These are phyloP conservation scores for Sebastes aleutianus DNA, from an alignment of 2,797 vertebrate genomes.

Conservation along the genomic window DNA sequence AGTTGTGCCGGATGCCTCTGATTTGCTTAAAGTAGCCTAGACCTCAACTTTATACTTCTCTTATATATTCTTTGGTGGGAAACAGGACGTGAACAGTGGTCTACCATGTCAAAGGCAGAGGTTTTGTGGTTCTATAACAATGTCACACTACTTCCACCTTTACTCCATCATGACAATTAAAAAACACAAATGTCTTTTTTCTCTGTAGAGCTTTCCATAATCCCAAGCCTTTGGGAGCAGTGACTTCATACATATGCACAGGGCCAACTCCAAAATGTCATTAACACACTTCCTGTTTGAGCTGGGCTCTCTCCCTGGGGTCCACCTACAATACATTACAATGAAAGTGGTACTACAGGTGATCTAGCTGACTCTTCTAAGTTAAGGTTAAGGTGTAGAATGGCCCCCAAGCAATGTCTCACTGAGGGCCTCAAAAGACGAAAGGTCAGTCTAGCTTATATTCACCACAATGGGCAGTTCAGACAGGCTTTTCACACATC, in stretches of 20 bases:
- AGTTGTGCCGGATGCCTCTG: no score
- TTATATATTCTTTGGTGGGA: background rate
- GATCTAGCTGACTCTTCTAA: background rate
- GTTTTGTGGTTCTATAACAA: background rate
- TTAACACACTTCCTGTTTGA: background rate
- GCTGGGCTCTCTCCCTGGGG: background rate
- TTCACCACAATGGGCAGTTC: background rate
- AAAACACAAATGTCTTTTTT: background rate
- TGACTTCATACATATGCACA: background rate
- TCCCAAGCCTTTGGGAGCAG: background rate
- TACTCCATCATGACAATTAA: background rate
- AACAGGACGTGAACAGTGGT: background rate
- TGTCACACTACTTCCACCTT: background rate
- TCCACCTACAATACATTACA: background rate
- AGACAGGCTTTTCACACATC: conserved; percentile 47
- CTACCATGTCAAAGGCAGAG: background rate
- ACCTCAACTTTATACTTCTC: no score
- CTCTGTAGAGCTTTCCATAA: background rate
- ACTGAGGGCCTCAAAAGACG: background rate
- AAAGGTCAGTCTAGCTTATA: conserved; percentile 1
- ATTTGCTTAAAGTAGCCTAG: no score
- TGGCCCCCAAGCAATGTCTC: background rate
- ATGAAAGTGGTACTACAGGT: background rate
- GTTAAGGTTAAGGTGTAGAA: background rate
- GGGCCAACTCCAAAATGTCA: background rate